Conservation (phyloP, 2,113 vertebrate genomes). For the Dromas ardeola region DNA sequence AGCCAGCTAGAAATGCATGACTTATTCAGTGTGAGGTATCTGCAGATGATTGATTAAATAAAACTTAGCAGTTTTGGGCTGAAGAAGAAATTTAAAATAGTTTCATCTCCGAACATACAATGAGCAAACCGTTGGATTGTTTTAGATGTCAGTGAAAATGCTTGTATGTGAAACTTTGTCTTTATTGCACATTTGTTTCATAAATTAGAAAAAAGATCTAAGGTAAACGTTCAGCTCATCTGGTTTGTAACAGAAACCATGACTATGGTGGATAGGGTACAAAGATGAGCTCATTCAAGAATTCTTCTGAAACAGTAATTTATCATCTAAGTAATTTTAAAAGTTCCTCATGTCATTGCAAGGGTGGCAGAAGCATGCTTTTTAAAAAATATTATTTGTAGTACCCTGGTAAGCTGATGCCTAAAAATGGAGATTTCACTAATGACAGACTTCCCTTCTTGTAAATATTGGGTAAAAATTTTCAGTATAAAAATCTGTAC, state of each 20-base stretch:
- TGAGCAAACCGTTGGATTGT: slow-evolving; percentile 43
- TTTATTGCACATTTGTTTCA: background rate
- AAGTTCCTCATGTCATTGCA: background rate
- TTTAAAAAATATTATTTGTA: background rate
- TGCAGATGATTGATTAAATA: slow-evolving; percentile 66
- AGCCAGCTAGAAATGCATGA: slow-evolving; percentile 56
- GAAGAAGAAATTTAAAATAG: slow-evolving; percentile 53
- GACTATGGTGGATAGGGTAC: background rate
- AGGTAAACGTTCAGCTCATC: background rate
- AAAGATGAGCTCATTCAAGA: slow-evolving; percentile 43
- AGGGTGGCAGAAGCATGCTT: background rate
- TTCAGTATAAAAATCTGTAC: background rate
- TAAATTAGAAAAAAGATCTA: slow-evolving; percentile 37
- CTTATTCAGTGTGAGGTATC: slow-evolving; percentile 59
- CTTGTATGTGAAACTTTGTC: slow-evolving; percentile 29
- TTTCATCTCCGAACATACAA: slow-evolving; percentile 28
- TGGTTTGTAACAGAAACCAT: slow-evolving; percentile 44
- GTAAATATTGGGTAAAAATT: background rate
- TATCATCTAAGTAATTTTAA: slow-evolving; percentile 39
- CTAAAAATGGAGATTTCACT: background rate
- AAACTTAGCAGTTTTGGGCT: slow-evolving; percentile 24
- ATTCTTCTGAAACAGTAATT: slow-evolving; percentile 4
- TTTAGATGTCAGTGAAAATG: slow-evolving; percentile 20
- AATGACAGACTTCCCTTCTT: background rate
- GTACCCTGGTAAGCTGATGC: background rate